Percentiles rank a stretch among this genome's conserved stretches.
Conservation (phyloP, 1,140 invertebrate species). For the Oedothorax gibbosus region DNA sequence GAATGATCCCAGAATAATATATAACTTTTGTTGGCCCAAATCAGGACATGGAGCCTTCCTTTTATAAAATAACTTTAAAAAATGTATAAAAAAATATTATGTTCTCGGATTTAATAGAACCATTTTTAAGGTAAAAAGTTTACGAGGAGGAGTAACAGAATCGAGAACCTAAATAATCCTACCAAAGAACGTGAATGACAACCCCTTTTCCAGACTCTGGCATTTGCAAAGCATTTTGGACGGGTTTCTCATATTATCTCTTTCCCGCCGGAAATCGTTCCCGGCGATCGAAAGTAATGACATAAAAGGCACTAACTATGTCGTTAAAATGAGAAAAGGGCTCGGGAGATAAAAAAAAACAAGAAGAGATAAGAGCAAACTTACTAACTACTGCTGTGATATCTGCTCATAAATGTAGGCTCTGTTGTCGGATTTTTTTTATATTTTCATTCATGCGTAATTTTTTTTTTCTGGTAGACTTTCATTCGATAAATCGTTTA, state of each 20-base stretch:
- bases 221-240: slow-evolving; percentile 45
- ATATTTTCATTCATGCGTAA: neutral
- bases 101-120: no score
- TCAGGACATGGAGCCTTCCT: no score
- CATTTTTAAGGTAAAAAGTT: no score
- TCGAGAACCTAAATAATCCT: no score
- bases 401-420: neutral
- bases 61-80: no score
- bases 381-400: slow-evolving; percentile 28
- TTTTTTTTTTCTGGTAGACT: slow-evolving; percentile 5
- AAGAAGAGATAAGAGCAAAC: slow-evolving; percentile 19
- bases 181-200: no score
- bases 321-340: slow-evolving; percentile 25
- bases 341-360: slow-evolving; percentile 9
- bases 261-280: slow-evolving; percentile 34
- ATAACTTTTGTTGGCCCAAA: no score
- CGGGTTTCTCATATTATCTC: slow-evolving; percentile 37
- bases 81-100: no score
- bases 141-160: no score
- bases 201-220: neutral
- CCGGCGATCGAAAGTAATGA: slow-evolving; percentile 39
- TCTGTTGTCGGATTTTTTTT: neutral
- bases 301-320: slow-evolving; percentile 43
- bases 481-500: slow-evolving; percentile 41
- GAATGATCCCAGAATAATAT: no score